phyloP scores from a whole-genome alignment of 2,888 invertebrate species.

The Odontocerum albicorne region DNA sequence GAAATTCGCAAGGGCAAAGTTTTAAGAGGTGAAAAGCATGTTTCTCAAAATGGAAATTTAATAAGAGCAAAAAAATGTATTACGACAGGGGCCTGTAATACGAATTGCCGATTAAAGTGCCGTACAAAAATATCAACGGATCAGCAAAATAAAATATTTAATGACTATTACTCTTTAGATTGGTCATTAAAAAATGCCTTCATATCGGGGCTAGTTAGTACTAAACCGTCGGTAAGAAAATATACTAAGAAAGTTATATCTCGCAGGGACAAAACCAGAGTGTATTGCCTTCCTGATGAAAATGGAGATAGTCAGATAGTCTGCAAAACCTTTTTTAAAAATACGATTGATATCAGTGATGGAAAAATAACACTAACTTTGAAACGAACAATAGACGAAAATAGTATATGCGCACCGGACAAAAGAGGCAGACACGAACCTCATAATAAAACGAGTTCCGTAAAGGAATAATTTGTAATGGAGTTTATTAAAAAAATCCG shows the following conservation, averaged over 20 bases:
- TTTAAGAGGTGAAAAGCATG: not conserved
- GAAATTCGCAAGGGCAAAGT: constrained; percentile 2
- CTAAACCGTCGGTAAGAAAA: constrained; percentile 1
- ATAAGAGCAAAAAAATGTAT: constrained; percentile 4
- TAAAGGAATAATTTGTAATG: too few relatives aligned
- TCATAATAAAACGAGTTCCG: not conserved
- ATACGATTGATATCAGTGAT: constrained; percentile 3
- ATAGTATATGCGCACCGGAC: not conserved
- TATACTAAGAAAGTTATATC: not conserved
- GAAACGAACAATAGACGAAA: constrained; percentile 1
- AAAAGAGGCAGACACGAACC: not conserved
- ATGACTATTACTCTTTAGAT: constrained; percentile 5
- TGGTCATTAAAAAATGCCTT: constrained; percentile 13
- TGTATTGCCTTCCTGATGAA: constrained; percentile 1
- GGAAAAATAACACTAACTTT: constrained; percentile 1
- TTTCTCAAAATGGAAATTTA: not conserved
- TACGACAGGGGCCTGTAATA: not conserved
- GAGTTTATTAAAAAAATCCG: too few relatives aligned
- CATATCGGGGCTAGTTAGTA: not conserved
- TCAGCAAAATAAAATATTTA: constrained; percentile 1
- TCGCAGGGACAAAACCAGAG: not conserved
- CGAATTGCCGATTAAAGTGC: constrained; percentile 1
- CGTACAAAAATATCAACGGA: not conserved
- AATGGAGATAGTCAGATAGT: constrained; percentile 6
- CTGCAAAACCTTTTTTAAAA: constrained; percentile 2